Conservation (phyloP, 2,888 invertebrate species). For the Netelia melanura region DNA sequence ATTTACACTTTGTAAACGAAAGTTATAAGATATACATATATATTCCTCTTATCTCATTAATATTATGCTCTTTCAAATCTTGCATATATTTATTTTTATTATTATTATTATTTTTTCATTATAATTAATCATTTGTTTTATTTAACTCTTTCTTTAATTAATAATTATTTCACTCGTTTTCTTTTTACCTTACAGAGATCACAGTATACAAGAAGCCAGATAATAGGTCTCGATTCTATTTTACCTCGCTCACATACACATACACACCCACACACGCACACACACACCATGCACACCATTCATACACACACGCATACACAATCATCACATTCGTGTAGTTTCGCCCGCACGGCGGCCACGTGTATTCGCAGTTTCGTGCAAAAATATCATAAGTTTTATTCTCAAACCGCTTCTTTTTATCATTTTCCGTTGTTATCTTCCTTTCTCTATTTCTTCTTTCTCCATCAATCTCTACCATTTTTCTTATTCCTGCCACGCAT, state of each 20-base stretch:
- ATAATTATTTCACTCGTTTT: constrained; percentile 70
- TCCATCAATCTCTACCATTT: constrained; percentile 37
- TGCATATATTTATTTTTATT: constrained; percentile 68
- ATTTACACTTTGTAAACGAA: constrained; percentile 79
- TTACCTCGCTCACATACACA: constrained; percentile 73
- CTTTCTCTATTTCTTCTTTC: constrained; percentile 7
- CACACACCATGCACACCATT: constrained; percentile 35
- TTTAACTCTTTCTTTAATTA: constrained; percentile 60
- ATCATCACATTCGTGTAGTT: constrained; percentile 30
- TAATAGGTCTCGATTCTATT: constrained; percentile 81
- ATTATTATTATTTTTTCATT: constrained; percentile 70
- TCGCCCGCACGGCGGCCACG: constrained; percentile 45
- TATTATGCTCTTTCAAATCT: constrained; percentile 74
- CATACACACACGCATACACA: constrained; percentile 30
- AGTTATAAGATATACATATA: constrained; percentile 72
- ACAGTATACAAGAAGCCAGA: constrained; percentile 85
- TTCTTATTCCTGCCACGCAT: constrained; percentile 8
- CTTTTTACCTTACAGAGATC: constrained; percentile 83
- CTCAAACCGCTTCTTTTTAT: constrained; percentile 63
- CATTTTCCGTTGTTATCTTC: constrained; percentile 59
- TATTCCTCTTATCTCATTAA: constrained; percentile 72
- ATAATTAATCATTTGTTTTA: constrained; percentile 75
- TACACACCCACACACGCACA: constrained; percentile 44
- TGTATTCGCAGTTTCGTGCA: constrained; percentile 72
- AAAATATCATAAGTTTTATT: constrained; percentile 78